These are phyloP conservation scores for Ophioninae sp. DNA, from an alignment of 2,888 invertebrate species.

Conservation along the genomic window DNA sequence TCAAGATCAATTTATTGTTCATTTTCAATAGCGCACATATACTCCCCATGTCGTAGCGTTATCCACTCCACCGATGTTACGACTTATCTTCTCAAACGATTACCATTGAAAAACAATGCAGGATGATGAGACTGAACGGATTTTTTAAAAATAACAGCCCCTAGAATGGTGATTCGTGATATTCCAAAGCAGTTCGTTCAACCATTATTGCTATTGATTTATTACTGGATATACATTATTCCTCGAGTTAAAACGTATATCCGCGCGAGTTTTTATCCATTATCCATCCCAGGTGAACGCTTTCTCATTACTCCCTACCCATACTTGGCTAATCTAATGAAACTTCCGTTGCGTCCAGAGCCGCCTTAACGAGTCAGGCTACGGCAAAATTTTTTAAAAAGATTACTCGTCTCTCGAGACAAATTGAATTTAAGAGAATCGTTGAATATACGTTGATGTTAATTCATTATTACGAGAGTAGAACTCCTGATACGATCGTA, in stretches of 20 bases:
- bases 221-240: not conserved
- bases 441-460: too few relatives aligned
- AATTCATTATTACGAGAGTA: too few relatives aligned
- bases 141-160: not conserved
- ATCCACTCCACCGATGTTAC: not conserved
- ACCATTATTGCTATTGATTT: not conserved
- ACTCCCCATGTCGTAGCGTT: not conserved
- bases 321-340: not conserved
- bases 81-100: slow-evolving; percentile 12
- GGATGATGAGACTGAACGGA: not conserved
- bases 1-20: slow-evolving; percentile 55
- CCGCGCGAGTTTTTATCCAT: not conserved
- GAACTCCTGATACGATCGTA: too few relatives aligned
- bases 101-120: slow-evolving; percentile 14
- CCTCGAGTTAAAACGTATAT: not conserved
- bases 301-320: not conserved
- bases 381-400: too few relatives aligned
- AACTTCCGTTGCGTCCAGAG: not conserved
- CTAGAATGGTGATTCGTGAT: not conserved
- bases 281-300: not conserved
- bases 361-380: too few relatives aligned
- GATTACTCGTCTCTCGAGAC: too few relatives aligned
- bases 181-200: too few relatives aligned
- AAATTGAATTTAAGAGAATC: too few relatives aligned
- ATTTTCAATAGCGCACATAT: slow-evolving; percentile 36